These are phyloP conservation scores for Numida meleagris DNA, from an alignment of 2,113 vertebrate species.

Conservation along the genomic window DNA sequence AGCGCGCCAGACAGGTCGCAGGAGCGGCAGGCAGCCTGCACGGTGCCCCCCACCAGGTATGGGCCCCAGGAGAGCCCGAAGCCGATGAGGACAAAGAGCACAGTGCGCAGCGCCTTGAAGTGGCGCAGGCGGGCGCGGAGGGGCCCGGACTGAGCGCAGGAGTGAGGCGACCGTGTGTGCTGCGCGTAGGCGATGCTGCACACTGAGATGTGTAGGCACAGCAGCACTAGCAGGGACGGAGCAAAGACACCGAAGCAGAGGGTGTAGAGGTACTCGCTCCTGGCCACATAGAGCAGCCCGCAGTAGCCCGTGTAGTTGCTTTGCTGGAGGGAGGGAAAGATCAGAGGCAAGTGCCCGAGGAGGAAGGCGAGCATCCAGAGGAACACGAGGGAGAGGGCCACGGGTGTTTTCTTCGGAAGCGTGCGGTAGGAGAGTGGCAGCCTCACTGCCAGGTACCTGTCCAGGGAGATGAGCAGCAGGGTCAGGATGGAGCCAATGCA, in stretches of 20 bases:
- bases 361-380: slow-evolving; percentile 44
- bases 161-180: background rate
- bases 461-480: slow-evolving; percentile 53
- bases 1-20: slow-evolving; percentile 3
- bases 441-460: slow-evolving; percentile 49
- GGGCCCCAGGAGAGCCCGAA: slow-evolving; percentile 52
- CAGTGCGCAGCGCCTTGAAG: slow-evolving; percentile 38
- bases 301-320: slow-evolving; percentile 25
- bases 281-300: slow-evolving; percentile 22
- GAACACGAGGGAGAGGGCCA: background rate
- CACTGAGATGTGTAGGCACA: slow-evolving; percentile 21
- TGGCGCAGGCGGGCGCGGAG: background rate
- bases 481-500: slow-evolving; percentile 58
- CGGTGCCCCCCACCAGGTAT: slow-evolving; percentile 21
- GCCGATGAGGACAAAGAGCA: slow-evolving; percentile 14
- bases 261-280: slow-evolving; percentile 42
- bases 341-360: slow-evolving; percentile 42
- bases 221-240: slow-evolving; percentile 2
- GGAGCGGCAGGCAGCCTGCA: slow-evolving; percentile 34
- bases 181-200: slow-evolving; percentile 32
- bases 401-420: slow-evolving; percentile 9
- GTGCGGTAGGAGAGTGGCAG: slow-evolving; percentile 28
- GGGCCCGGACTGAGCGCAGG: background rate
- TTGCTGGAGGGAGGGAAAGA: slow-evolving; percentile 13
- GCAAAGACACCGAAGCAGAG: slow-evolving; percentile 47